These are phyloP conservation scores for Drosophila suboccidentalis DNA, from an alignment of 2,888 invertebrate genomes.

Conservation along the genomic window DNA sequence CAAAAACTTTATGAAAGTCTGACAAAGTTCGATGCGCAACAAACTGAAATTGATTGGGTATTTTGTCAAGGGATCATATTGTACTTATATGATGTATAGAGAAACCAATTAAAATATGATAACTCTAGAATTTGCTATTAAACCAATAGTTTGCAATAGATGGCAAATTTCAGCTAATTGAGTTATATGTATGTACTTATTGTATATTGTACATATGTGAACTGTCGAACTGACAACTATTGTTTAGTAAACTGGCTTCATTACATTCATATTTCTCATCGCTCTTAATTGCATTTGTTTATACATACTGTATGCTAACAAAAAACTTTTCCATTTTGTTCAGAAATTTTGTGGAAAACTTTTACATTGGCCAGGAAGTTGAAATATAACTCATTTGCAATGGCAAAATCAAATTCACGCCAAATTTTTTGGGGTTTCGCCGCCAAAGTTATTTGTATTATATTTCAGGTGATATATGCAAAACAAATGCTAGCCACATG, in stretches of 20 bases:
- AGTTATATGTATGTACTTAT: background rate
- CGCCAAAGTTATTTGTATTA: constrained; percentile 9
- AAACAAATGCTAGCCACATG: constrained; percentile 7
- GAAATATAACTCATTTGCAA: constrained; percentile 13
- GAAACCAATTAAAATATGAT: constrained; percentile 5
- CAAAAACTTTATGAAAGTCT: constrained; percentile 10
- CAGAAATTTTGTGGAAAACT: constrained; percentile 10
- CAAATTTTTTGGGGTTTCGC: constrained; percentile 15
- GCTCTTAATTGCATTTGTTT: constrained; percentile 19
- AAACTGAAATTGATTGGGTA: constrained; percentile 20
- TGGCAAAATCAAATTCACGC: constrained; percentile 16
- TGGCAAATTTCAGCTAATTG: background rate
- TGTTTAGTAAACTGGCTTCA: constrained; percentile 4
- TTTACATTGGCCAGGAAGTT: constrained; percentile 9
- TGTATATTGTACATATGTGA: background rate
- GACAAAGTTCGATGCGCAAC: background rate
- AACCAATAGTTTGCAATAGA: background rate
- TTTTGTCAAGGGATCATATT: constrained; percentile 10
- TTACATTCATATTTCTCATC: constrained; percentile 21
- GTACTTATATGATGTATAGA: background rate
- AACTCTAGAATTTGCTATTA: background rate
- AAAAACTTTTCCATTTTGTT: background rate
- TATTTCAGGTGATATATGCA: constrained; percentile 19
- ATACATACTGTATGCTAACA: constrained; percentile 2
- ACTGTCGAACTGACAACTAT: background rate